Evolutionary conservation across 2,888 invertebrate species (phyloP).

Genomic region (Toxonevra muliebris): DNA sequence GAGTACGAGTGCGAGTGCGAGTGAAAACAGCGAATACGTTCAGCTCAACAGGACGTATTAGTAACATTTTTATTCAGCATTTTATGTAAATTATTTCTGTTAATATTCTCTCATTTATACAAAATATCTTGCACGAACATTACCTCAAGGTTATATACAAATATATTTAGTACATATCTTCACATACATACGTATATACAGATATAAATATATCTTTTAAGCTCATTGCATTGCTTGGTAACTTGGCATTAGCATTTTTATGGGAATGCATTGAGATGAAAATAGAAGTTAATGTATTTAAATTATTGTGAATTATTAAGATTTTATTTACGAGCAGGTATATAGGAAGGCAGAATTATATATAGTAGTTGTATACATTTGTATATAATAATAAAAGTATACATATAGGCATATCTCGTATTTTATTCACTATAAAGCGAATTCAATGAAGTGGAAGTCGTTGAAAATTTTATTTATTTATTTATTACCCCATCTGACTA

Average conservation of each 20-base stretch:
- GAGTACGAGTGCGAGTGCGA: neutral
- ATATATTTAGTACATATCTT: neutral
- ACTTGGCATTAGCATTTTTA: no score
- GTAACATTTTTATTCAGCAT: slow-evolving; percentile 1
- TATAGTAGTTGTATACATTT: neutral
- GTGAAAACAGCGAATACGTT: neutral
- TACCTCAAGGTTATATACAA: no score
- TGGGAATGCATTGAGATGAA: no score
- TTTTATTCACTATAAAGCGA: no score
- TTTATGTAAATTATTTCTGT: slow-evolving; percentile 3
- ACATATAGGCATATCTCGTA: no score
- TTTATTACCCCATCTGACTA: no score
- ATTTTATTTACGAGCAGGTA: neutral
- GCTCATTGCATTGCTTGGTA: no score
- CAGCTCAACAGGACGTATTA: slow-evolving; percentile 11
- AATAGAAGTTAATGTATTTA: slow-evolving; percentile 12
- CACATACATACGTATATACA: neutral
- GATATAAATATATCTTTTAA: neutral
- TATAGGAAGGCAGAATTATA: neutral
- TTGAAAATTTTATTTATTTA: no score
- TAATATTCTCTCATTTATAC: slow-evolving; percentile 9
- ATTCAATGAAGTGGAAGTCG: no score
- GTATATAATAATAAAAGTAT: no score
- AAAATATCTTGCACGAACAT: neutral
- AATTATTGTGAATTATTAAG: slow-evolving; percentile 10